phyloP scores from a whole-genome alignment of 2,113 vertebrate genomes.

The Osmerus eperlanus region DNA sequence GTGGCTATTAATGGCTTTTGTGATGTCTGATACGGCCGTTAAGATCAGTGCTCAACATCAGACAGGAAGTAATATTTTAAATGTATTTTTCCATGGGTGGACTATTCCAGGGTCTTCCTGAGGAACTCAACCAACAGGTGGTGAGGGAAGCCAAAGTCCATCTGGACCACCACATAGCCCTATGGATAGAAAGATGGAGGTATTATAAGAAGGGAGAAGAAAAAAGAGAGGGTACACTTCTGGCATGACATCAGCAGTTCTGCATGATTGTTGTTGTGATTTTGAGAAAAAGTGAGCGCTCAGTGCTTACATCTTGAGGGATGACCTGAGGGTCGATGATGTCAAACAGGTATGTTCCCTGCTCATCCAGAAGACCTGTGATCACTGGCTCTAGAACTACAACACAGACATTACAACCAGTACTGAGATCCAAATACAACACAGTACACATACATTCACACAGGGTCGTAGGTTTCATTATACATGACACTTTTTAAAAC shows the following conservation, averaged over 20 bases:
- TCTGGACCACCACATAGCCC: slow-evolving; percentile 76
- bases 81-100: neutral
- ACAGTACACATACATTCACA: neutral
- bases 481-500: no score
- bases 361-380: slow-evolving; percentile 76
- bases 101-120: slow-evolving; percentile 62
- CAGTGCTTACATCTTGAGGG: slow-evolving; percentile 64
- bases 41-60: no score
- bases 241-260: neutral
- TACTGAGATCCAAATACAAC: slow-evolving; percentile 4
- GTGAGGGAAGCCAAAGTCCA: slow-evolving; percentile 83
- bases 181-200: slow-evolving; percentile 38
- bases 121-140: slow-evolving; percentile 81
- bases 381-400: slow-evolving; percentile 72
- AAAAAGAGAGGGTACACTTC: neutral
- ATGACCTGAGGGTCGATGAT: slow-evolving; percentile 76
- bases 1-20: no score
- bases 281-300: neutral
- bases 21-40: no score
- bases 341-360: slow-evolving; percentile 74
- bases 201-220: neutral
- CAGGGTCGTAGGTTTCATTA: neutral
- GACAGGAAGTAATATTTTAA: neutral
- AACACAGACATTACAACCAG: neutral
- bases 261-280: no score